These are phyloP conservation scores for Macroglossus sobrinus DNA, from an alignment of 2,113 vertebrate species.

Conservation along the genomic window DNA sequence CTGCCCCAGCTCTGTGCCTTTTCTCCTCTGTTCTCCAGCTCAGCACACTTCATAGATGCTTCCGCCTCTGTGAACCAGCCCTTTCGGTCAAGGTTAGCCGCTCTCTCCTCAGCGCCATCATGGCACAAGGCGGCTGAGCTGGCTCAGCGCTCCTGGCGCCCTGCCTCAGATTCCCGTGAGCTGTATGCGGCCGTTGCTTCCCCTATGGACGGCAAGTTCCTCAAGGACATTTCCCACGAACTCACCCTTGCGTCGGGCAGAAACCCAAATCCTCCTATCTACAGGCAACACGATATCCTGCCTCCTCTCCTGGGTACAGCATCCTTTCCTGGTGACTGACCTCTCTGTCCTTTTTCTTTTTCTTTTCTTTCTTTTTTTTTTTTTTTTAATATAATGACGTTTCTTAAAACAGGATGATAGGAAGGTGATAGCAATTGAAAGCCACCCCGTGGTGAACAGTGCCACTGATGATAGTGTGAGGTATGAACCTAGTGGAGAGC, in stretches of 20 bases:
- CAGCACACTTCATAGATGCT: neutral
- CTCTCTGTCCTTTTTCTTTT: neutral
- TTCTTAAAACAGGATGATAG: neutral
- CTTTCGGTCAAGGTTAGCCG: neutral
- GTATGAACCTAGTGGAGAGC: neutral
- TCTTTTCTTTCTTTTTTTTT: too few relatives aligned
- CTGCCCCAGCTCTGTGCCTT: neutral
- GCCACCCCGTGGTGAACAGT: neutral
- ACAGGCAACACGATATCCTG: rapidly evolving
- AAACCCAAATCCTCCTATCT: neutral
- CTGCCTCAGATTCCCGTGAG: neutral
- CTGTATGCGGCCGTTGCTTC: neutral
- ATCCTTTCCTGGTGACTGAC: neutral
- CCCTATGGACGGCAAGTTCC: neutral
- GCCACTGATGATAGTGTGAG: neutral
- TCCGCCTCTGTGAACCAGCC: neutral
- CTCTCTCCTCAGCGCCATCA: neutral
- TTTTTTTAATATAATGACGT: rapidly evolving
- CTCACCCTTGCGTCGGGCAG: neutral
- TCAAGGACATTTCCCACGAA: neutral
- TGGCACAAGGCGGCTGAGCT: neutral
- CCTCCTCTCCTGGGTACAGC: neutral
- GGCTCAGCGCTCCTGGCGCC: neutral
- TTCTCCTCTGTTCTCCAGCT: neutral
- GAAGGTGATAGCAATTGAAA: neutral